Base-by-base conservation (phyloP, 2,888 invertebrate species). In the Bhutanitis thaidina region DNA sequence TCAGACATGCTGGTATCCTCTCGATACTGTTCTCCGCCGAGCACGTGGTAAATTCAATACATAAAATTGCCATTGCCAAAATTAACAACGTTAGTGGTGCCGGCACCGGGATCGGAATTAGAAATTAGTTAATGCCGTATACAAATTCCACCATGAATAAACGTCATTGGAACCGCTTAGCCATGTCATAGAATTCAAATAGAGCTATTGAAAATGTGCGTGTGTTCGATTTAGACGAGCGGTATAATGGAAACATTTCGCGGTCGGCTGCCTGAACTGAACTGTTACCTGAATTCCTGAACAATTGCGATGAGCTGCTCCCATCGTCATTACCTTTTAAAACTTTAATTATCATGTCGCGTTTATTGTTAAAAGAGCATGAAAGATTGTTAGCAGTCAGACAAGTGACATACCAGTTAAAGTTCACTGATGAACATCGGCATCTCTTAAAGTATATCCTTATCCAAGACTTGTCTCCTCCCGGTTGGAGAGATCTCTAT, bases 161-260 rank as follows among this genome's bases (percentile, higher is more conserved):
- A 4, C 37, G 30, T 39, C 29, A 34, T 15, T 32, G 20, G 32
- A 37, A 49, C 25, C 45, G 29, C 27, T 38, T 38, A 12, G 27
- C 39, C 35, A 45, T 45, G 27, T 44, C 34, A 12, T 12, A 27
- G 29, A 40, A 51, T 51, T 45, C 45, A 51, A 51, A 45, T 45
- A 45, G 29, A 8, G 35, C 30, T 25, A 51, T 51, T 47, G 35
- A 47, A 46, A 53, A 47, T 57, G 43, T 14, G 55, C 51, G 39
- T 48, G 53, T 51, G 53, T 57, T 40, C 43, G 38, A 30, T 62
- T 57, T 54, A 48, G 49, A 57, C 44, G 54, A 43, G 56, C 57
- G 54, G 50, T 45, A 59, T 70, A 65, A 70, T 67, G 59, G 62
- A 44, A 59, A 69, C 46, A 74, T 78, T 79, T 78, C 71, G 67